phyloP scores from a whole-genome alignment of 2,888 invertebrate species.

The Eurois occulta region DNA sequence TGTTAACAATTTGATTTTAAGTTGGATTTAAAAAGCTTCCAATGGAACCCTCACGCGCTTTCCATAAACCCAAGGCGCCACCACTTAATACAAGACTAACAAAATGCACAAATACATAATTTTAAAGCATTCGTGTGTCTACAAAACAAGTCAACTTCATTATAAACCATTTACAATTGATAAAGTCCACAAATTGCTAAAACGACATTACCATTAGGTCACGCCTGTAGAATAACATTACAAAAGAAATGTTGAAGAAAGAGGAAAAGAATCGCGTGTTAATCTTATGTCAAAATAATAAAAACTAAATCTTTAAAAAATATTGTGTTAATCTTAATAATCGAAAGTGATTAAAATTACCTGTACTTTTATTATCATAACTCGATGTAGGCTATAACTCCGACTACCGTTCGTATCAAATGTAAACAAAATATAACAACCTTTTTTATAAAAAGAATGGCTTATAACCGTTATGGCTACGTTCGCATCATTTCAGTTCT shows the following conservation, averaged over 20 bases:
- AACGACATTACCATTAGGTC: conserved; percentile 58
- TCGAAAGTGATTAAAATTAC: conserved; percentile 84
- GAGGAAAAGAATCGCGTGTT: conserved; percentile 80
- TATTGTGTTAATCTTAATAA: conserved; percentile 83
- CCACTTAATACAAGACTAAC: conserved; percentile 79
- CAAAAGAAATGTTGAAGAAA: conserved; percentile 72
- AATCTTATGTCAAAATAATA: conserved; percentile 83
- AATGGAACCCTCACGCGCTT: neutral
- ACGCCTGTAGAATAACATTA: conserved; percentile 67
- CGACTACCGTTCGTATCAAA: conserved; percentile 84
- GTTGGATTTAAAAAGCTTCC: conserved; percentile 1
- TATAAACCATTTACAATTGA: conserved; percentile 71
- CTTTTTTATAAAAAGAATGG: conserved; percentile 76
- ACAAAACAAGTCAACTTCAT: conserved; percentile 70
- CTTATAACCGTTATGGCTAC: conserved; percentile 74
- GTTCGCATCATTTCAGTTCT: conserved; percentile 72
- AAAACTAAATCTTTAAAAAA: conserved; percentile 83
- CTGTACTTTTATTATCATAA: conserved; percentile 89
- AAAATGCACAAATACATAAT: conserved; percentile 84
- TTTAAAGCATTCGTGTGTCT: conserved; percentile 77
- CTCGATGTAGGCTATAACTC: conserved; percentile 86
- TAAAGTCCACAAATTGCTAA: conserved; percentile 58
- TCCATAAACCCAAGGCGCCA: neutral
- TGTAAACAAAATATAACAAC: conserved; percentile 84
- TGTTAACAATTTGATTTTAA: conserved; percentile 10